Evolutionary conservation across 2,113 vertebrate species (phyloP).

Genomic region (western clawed frog (Xenopus tropicalis)): UCB_Xtro_10.0 CM004449.2:92903501-92904000

Average conservation of each 20-base stretch:
- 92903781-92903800: not conserved
- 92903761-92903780: slow-evolving; percentile 8
- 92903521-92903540: too few species aligned
- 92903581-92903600: too few species aligned
- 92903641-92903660: too few species aligned
- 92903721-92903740: too few species aligned
- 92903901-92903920: slow-evolving; percentile 14
- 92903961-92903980: slow-evolving; percentile 31
- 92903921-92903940: slow-evolving; percentile 19
- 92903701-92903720: too few species aligned
- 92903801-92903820: slow-evolving; percentile 5
- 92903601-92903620: too few species aligned
- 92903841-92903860: not conserved
- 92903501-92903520: too few species aligned
- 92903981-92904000: slow-evolving; percentile 11
- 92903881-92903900: slow-evolving; percentile 11
- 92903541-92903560: too few species aligned
- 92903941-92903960: slow-evolving; percentile 10
- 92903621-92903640: too few species aligned
- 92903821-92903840: not conserved
- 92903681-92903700: too few species aligned
- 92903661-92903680: too few species aligned
- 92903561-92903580: too few species aligned
- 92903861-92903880: not conserved
- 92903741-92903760: not conserved